Base-by-base conservation (phyloP, 2,797 vertebrate genomes). In the Corythornis leucogaster region DNA sequence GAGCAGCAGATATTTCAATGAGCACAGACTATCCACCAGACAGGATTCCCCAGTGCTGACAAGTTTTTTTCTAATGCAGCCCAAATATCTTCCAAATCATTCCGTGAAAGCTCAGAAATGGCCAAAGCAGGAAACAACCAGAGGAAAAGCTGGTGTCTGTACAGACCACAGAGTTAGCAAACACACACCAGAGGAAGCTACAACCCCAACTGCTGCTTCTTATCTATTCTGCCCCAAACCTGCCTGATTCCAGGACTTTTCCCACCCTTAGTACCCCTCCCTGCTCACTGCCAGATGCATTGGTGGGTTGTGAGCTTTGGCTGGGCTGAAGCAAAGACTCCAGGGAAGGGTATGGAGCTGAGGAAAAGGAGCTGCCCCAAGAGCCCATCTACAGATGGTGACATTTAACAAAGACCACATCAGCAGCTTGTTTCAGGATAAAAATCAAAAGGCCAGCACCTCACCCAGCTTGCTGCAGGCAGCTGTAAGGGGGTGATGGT, bases 171-270 rank as follows among this genome's bases (percentile, higher is more conserved):
- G 66, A 33, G 64, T 25, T 5, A 18, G 48, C 21, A 18, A 28
- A 31, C 26, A 4, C 25, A 5, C 0, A 0, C 11, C 0, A 0
- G 40, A 45, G 46, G 50, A 64, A 46, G 48, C 24, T 25, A 3
- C 54, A 19, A 5, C 13, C 62, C 61, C 69, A 53, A 7, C 22
- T 5, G 9, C 40, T 31, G 62, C 76, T 40, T 30, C 11, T 40
- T 24, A 6, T 45, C 70, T 33, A 1, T 4, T 67, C 6, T 63
- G 22, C 48, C 74, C 28, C 31, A 42, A 8, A 24, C 5, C 26
- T 0, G 0, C 45, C 28, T 1, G 2, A 8, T 16, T 1, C 0
- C 2, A 53, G 42, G 31, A 51, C 38, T 53, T 38, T 28, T 63
- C 22, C 48, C 33, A 1, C 0, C 0, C 74, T n/a, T 54, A 31